Conservation (phyloP, 1,140 invertebrate species). For the Leptopilina clavipes region DNA sequence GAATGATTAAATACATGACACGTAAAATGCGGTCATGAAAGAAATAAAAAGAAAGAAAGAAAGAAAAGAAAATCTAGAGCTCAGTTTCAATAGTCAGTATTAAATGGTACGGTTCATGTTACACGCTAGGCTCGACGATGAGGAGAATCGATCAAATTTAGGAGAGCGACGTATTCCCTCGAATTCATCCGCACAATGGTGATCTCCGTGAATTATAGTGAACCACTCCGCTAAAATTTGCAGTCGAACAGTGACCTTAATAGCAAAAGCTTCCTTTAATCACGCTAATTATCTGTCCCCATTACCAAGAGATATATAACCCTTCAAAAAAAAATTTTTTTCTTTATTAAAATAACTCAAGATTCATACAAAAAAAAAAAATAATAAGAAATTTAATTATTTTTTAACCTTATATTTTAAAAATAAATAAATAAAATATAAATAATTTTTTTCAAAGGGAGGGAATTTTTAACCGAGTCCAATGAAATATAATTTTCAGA, state of each 20-base stretch:
- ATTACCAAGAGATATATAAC: conserved; percentile 9
- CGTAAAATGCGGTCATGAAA: conserved; percentile 34
- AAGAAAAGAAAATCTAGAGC: conserved; percentile 35
- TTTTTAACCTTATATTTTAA: too few relatives aligned
- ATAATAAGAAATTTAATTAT: too few relatives aligned
- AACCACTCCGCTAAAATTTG: conserved; percentile 33
- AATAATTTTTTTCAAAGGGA: too few relatives aligned
- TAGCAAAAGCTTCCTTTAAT: conserved; percentile 38
- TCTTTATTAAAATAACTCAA: background rate
- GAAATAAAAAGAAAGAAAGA: background rate
- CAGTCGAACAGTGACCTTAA: conserved; percentile 35
- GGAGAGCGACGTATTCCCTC: conserved; percentile 39
- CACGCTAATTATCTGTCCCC: conserved; percentile 33
- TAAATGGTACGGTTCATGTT: conserved; percentile 37
- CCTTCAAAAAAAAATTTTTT: background rate
- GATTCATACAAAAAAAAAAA: too few relatives aligned
- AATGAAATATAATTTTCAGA: too few relatives aligned
- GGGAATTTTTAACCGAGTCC: too few relatives aligned
- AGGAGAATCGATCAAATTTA: conserved; percentile 38
- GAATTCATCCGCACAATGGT: conserved; percentile 45
- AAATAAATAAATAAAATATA: too few relatives aligned
- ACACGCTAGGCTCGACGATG: conserved; percentile 33
- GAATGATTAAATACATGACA: conserved; percentile 28
- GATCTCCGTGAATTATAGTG: conserved; percentile 6
- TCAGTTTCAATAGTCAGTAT: conserved; percentile 37